Evolutionary conservation across 2,113 vertebrate species (phyloP).

Genomic region (Chunga burmeisteri): DNA sequence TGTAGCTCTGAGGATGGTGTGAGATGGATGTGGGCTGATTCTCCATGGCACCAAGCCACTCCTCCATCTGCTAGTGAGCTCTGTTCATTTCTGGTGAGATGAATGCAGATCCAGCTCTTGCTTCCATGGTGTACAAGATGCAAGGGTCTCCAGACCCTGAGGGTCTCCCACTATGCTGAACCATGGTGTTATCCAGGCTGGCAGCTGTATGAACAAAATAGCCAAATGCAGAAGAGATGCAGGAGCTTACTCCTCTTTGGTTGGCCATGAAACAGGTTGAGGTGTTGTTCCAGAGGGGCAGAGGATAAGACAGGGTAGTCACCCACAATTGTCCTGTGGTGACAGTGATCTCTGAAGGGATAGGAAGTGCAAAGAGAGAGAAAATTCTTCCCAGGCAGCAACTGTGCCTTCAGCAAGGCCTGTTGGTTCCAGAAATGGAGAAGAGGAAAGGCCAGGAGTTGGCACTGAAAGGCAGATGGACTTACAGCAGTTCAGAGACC

Average conservation of each 20-base stretch:
- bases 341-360: background rate
- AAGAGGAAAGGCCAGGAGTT: background rate
- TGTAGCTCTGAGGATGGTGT: background rate
- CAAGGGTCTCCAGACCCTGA: background rate
- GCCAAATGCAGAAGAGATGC: background rate
- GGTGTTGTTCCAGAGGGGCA: background rate
- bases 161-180: background rate
- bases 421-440: background rate
- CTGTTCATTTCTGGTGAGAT: background rate
- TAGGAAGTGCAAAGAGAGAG: constrained; percentile 5
- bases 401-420: constrained; percentile 20
- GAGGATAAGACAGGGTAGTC: background rate
- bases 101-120: background rate
- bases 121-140: background rate
- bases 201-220: background rate
- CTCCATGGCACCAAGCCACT: background rate
- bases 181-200: background rate
- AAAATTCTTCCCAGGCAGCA: constrained; percentile 8
- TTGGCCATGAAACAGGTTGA: background rate
- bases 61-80: background rate
- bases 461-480: constrained; percentile 28
- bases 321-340: background rate
- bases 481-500: background rate
- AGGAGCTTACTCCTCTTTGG: background rate
- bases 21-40: background rate